Conservation (phyloP, 1,140 invertebrate species). For the Drosophila lini region DNA sequence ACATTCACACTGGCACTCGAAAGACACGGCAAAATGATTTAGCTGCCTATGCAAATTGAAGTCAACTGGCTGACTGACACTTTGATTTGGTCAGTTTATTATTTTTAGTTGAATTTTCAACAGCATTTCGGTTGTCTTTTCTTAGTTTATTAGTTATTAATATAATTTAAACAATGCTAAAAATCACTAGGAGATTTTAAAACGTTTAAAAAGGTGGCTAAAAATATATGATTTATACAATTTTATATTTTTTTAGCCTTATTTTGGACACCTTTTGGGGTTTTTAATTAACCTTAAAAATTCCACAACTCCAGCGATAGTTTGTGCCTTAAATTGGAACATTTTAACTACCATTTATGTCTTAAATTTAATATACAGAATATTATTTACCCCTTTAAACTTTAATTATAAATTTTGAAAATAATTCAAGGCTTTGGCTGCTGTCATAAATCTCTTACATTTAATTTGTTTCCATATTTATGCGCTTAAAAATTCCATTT, state of each 20-base stretch:
- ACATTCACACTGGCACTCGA: slow-evolving; percentile 48
- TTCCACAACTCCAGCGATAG: fast-evolving
- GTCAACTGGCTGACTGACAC: slow-evolving; percentile 77
- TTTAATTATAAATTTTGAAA: slow-evolving; percentile 34
- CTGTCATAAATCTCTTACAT: slow-evolving; percentile 67
- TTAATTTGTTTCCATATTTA: slow-evolving; percentile 74
- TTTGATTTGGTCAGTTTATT: slow-evolving; percentile 61
- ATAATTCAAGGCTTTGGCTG: slow-evolving; percentile 49
- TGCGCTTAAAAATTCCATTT: slow-evolving; percentile 54
- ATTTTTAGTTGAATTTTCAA: slow-evolving; percentile 2
- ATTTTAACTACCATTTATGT: background rate
- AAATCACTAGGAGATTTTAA: background rate
- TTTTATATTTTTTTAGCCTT: background rate
- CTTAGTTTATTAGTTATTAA: slow-evolving; percentile 23
- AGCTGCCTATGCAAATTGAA: slow-evolving; percentile 81
- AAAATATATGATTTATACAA: background rate
- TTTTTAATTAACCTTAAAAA: background rate
- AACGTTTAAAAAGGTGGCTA: background rate
- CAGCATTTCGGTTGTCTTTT: slow-evolving; percentile 13
- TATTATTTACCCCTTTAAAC: background rate
- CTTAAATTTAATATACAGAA: background rate
- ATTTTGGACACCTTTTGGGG: background rate
- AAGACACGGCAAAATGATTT: slow-evolving; percentile 81
- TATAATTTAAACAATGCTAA: background rate
- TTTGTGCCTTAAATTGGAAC: background rate